Conservation (phyloP, 2,888 invertebrate genomes). For the Hylaea fasciaria region DNA sequence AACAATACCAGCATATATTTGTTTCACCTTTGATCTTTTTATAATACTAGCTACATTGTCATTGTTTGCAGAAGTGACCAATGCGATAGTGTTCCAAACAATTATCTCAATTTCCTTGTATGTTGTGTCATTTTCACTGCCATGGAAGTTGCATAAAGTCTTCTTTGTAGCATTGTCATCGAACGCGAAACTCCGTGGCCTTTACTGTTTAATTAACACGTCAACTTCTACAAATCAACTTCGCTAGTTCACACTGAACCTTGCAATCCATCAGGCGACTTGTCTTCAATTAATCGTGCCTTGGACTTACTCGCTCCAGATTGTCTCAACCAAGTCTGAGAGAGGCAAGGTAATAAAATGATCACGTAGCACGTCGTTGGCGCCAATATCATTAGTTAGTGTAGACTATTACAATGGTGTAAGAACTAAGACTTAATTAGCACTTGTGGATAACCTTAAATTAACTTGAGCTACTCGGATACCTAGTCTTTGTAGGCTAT, state of each 20-base stretch:
- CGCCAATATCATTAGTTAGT: constrained; percentile 46
- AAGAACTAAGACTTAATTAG: constrained; percentile 48
- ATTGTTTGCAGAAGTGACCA: not conserved
- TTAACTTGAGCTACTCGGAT: constrained; percentile 36
- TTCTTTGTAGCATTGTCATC: too few relatives aligned
- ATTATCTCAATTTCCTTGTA: too few relatives aligned
- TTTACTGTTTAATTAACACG: not conserved
- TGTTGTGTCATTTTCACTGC: too few relatives aligned
- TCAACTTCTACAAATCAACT: not conserved
- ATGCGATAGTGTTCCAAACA: too few relatives aligned
- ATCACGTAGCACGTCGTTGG: constrained; percentile 42
- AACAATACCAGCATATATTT: constrained; percentile 25
- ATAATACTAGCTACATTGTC: too few relatives aligned
- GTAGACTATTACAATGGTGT: constrained; percentile 48
- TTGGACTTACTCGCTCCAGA: constrained; percentile 35
- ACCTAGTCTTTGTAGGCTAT: constrained; percentile 20
- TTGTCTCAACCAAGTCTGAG: constrained; percentile 5
- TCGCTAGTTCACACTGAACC: not conserved
- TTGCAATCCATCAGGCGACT: constrained; percentile 11
- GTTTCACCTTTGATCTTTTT: constrained; percentile 8
- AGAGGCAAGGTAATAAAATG: constrained; percentile 36
- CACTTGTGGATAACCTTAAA: constrained; percentile 44
- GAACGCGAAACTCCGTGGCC: not conserved
- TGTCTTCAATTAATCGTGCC: constrained; percentile 37
- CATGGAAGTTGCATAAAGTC: too few relatives aligned